Evolutionary conservation across 1,140 invertebrate genomes (phyloP).

Genomic region (Maniola jurtina): DNA sequence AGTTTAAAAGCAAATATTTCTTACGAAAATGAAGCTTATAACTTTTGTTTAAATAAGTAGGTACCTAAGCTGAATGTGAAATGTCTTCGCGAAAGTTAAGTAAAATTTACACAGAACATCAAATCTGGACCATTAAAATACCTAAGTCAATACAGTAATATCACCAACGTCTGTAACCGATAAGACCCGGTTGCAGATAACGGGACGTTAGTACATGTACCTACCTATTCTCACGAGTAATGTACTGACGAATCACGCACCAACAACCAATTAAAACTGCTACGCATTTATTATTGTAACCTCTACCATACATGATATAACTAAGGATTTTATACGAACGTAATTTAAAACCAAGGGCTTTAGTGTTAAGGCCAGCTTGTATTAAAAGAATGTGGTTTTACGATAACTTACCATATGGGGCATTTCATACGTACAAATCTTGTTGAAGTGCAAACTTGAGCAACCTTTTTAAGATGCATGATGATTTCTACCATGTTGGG

Average conservation of each 20-base stretch:
- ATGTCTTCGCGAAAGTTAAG: too few species aligned
- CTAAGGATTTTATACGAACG: conserved; percentile 2
- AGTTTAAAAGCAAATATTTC: too few species aligned
- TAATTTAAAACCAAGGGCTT: conserved; percentile 9
- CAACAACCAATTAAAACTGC: conserved; percentile 7
- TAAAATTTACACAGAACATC: background rate
- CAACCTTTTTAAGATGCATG: too few species aligned
- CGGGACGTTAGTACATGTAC: background rate
- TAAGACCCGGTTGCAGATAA: conserved; percentile 8
- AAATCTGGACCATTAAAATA: background rate
- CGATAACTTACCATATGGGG: conserved; percentile 8
- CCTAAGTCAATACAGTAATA: background rate
- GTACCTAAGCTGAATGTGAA: too few species aligned
- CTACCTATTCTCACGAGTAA: background rate
- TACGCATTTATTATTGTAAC: conserved; percentile 4
- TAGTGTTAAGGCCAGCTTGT: conserved; percentile 13
- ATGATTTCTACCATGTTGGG: too few species aligned
- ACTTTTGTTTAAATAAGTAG: too few species aligned
- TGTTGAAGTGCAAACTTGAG: background rate
- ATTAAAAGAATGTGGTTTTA: conserved; percentile 14
- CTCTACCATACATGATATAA: conserved; percentile 1
- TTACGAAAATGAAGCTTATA: too few species aligned
- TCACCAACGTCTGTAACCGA: conserved; percentile 7
- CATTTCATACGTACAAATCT: background rate
- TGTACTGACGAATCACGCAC: background rate